Base-by-base conservation (phyloP, 2,113 vertebrate genomes). In the Chrysochloris asiatica region DNA sequence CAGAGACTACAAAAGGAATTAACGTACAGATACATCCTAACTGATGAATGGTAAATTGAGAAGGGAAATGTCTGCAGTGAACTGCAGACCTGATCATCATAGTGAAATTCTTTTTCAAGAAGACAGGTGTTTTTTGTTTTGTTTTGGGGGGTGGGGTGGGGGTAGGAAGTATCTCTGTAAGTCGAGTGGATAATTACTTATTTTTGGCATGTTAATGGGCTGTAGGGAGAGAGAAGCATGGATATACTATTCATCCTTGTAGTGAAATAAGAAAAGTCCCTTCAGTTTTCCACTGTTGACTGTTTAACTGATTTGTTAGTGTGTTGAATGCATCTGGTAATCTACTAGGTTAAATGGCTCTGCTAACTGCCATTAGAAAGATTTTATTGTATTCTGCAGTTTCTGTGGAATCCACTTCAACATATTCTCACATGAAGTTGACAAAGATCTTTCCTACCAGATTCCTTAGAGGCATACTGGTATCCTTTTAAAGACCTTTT, bases 51-150 rank as follows among this genome's bases (percentile, higher is more conserved):
- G 56, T 83, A 79, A 69, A 79, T 26, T 33, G 38, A 88, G 63
- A 56, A 89, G 88, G 54, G 73, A 86, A 61, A 94, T 88, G 93
- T 90, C 96, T 94, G 95, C 96, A 96, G 95, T 94, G 83, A 95
- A 47, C 93, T 88, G 96, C 95, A 93, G 94, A 88, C 84, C 71
- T 86, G 75, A 72, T 36, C 78, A 56, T 50, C 87, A 43, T 72
- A 54, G 43, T 38, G 84, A 85, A n/a, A n/a, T n/a, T n/a, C n/a
- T n/a, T n/a, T n/a, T 88, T 75, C 30, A 41, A 56, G 80, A 93
- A 83, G 88, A 86, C 30, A 8, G 13, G 13, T 52, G 81, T 43
- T 69, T 41, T 54, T 56, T 38, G 41, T 9, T 6, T 13, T 41
- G 21, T 12, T 50, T 28, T 24, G 6, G 24, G 75, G 38, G 4